A percentile compares a stretch with the other conserved stretches of the same genome.
phyloP scores from a whole-genome alignment of 1,140 invertebrate genomes.

The Drosophila serrata region DNA sequence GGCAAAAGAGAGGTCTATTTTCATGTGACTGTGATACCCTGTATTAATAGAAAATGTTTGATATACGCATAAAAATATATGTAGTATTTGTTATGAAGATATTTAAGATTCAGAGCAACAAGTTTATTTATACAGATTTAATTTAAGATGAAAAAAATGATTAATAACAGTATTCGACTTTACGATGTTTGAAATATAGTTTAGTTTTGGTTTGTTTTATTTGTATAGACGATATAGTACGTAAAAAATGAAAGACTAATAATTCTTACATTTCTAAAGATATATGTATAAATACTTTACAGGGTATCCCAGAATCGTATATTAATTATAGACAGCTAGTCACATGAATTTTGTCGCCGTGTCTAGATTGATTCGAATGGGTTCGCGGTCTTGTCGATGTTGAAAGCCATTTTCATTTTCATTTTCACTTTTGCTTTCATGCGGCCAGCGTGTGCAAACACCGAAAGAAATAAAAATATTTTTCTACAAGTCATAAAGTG shows the following conservation, averaged over 20 bases:
- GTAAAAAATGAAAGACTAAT: too few species aligned
- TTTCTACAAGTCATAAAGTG: neutral
- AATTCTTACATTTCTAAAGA: neutral
- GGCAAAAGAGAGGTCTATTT: constrained; percentile 49
- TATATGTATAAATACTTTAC: neutral
- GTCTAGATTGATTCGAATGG: constrained; percentile 77
- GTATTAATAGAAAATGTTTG: neutral
- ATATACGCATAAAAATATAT: too few species aligned
- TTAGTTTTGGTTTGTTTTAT: too few species aligned
- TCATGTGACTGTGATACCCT: constrained; percentile 47
- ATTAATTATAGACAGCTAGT: constrained; percentile 24
- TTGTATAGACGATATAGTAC: too few species aligned
- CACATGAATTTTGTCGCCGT: constrained; percentile 79
- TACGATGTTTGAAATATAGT: too few species aligned
- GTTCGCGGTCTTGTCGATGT: constrained; percentile 52
- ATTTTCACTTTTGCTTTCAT: constrained; percentile 43
- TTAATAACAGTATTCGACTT: too few species aligned
- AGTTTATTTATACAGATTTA: too few species aligned
- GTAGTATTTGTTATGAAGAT: too few species aligned
- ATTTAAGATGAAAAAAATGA: too few species aligned
- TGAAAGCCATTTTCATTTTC: constrained; percentile 51
- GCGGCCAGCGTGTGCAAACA: constrained; percentile 27
- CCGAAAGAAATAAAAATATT: constrained; percentile 3
- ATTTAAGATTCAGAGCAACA: too few species aligned
- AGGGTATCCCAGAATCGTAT: constrained; percentile 27